These are phyloP conservation scores for Iguana delicatissima DNA, from an alignment of 2,797 vertebrate species.

Conservation along the genomic window DNA sequence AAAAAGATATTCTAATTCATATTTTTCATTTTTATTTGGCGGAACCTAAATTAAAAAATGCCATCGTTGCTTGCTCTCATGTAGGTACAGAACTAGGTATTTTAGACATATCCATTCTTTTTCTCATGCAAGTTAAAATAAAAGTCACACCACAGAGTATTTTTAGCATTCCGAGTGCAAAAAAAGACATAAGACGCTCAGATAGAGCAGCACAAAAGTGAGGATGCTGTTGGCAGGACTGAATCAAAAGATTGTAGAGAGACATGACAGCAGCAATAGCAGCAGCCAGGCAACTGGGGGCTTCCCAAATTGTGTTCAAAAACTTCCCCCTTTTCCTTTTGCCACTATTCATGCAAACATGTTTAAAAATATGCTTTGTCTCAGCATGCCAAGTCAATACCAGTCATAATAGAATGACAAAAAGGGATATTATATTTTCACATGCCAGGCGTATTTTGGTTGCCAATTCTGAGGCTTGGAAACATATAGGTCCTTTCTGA, in stretches of 20 bases:
- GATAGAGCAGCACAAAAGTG: background rate
- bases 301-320: background rate
- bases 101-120: background rate
- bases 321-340: background rate
- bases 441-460: background rate
- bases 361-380: background rate
- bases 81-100: background rate
- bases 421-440: too few relatives aligned
- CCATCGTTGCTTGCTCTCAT: background rate
- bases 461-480: too few relatives aligned
- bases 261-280: background rate
- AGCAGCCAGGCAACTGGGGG: too few relatives aligned
- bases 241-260: background rate
- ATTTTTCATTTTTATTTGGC: background rate
- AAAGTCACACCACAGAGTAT: background rate
- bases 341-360: background rate
- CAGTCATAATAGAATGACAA: background rate
- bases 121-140: background rate
- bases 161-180: background rate
- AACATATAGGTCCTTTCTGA: too few relatives aligned
- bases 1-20: background rate
- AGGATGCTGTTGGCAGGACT: background rate
- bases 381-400: background rate
- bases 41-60: background rate
- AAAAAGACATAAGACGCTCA: background rate